A percentile compares a stretch with the other conserved stretches of the same genome.
Evolutionary conservation across 2,888 invertebrate genomes (phyloP).

Genomic region (Eudasyphora cyanicolor): DNA sequence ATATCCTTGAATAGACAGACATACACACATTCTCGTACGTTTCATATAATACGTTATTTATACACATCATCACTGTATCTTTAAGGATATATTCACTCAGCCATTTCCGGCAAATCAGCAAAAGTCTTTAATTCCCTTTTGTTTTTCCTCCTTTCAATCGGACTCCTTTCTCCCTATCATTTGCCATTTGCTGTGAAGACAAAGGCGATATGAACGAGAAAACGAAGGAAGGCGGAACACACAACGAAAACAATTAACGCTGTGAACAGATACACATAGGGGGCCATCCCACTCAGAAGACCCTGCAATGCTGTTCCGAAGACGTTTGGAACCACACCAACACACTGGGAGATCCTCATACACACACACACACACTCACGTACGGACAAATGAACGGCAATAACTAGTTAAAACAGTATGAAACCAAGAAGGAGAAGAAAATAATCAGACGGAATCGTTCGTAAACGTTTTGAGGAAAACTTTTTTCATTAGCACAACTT

Average conservation of each 20-base stretch:
- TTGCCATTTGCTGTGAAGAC: slow-evolving; percentile 42
- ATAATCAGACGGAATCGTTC: slow-evolving; percentile 42
- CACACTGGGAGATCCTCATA: background rate
- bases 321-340: slow-evolving; percentile 15
- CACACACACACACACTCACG: background rate
- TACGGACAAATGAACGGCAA: background rate
- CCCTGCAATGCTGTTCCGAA: background rate
- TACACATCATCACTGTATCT: slow-evolving; percentile 37
- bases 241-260: slow-evolving; percentile 58
- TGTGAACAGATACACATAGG: slow-evolving; percentile 33
- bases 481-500: slow-evolving; percentile 65
- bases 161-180: slow-evolving; percentile 34
- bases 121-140: slow-evolving; percentile 58
- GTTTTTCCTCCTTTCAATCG: slow-evolving; percentile 16
- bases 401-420: slow-evolving; percentile 25
- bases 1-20: slow-evolving; percentile 61
- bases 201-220: slow-evolving; percentile 29
- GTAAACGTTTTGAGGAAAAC: slow-evolving; percentile 61
- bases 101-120: slow-evolving; percentile 63
- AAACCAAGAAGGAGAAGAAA: slow-evolving; percentile 14
- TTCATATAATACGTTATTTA: slow-evolving; percentile 12
- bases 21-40: background rate
- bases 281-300: no score
- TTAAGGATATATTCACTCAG: slow-evolving; percentile 60
- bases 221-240: slow-evolving; percentile 20